Evolutionary conservation across 2,113 vertebrate species (phyloP).

Genomic region (Lycocorax pyrrhopterus): DNA sequence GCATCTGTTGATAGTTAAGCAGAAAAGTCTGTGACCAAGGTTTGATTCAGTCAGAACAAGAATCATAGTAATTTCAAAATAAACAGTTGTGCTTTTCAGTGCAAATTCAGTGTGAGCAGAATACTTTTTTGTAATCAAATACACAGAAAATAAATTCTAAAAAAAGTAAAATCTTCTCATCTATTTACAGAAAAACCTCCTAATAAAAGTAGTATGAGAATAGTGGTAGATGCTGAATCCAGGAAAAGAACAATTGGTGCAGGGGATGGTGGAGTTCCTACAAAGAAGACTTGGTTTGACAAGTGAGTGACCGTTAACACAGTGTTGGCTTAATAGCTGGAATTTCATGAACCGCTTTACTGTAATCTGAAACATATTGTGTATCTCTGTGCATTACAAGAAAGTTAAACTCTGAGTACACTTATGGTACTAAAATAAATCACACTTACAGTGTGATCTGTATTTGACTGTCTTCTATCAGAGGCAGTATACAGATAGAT

Average conservation of each 20-base stretch:
- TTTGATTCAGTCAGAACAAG: not conserved
- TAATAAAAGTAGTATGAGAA: slow-evolving; percentile 89
- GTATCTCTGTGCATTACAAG: not conserved
- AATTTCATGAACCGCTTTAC: not conserved
- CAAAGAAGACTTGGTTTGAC: slow-evolving; percentile 96
- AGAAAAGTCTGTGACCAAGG: not conserved
- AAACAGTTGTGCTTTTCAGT: not conserved
- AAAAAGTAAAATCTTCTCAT: slow-evolving; percentile 8
- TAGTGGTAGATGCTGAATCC: slow-evolving; percentile 94
- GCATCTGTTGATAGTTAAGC: not conserved
- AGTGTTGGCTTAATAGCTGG: not conserved
- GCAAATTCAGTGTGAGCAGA: not conserved
- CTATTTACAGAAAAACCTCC: slow-evolving; percentile 84
- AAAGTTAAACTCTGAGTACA: not conserved
- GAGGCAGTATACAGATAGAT: not conserved
- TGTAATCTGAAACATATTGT: not conserved
- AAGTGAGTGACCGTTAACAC: slow-evolving; percentile 78
- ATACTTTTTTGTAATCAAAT: not conserved
- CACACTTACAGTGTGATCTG: not conserved
- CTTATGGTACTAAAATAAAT: not conserved
- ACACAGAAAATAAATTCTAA: not conserved
- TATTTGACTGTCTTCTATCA: not conserved
- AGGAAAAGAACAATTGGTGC: slow-evolving; percentile 84
- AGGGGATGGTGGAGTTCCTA: slow-evolving; percentile 77
- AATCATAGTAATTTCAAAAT: not conserved